These are phyloP conservation scores for Sipha flava DNA, from an alignment of 1,140 invertebrate species.

Conservation along the genomic window DNA sequence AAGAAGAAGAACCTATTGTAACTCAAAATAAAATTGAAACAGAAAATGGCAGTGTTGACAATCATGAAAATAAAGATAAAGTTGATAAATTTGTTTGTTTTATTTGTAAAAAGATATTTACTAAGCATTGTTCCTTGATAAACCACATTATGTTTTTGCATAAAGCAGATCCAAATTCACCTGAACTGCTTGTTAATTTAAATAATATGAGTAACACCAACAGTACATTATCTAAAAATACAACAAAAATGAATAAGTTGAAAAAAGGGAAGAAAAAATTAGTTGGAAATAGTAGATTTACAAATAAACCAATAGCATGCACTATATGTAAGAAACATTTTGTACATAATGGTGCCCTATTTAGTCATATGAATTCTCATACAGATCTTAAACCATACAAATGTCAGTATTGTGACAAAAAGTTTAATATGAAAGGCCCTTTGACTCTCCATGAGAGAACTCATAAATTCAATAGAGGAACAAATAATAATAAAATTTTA, in stretches of 20 bases:
- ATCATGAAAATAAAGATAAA: background rate
- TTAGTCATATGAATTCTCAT: background rate
- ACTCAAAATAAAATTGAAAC: background rate
- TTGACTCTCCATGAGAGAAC: background rate
- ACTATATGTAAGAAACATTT: background rate
- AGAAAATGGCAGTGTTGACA: background rate
- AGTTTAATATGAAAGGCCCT: background rate
- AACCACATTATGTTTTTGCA: background rate
- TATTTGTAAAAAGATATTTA: background rate
- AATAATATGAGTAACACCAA: background rate
- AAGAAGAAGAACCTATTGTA: background rate
- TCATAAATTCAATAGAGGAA: background rate
- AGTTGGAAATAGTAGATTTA: background rate
- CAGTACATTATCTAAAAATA: background rate
- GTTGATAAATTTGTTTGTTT: background rate
- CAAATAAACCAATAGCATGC: background rate
- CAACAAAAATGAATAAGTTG: background rate
- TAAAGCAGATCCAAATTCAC: background rate
- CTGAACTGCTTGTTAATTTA: background rate
- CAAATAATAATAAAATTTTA: background rate
- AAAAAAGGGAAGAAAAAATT: background rate
- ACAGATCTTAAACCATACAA: background rate
- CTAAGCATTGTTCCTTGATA: background rate
- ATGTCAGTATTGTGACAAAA: background rate
- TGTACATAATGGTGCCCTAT: background rate